Conservation (phyloP, 2,113 vertebrate species). For the Smithornis capensis region DNA sequence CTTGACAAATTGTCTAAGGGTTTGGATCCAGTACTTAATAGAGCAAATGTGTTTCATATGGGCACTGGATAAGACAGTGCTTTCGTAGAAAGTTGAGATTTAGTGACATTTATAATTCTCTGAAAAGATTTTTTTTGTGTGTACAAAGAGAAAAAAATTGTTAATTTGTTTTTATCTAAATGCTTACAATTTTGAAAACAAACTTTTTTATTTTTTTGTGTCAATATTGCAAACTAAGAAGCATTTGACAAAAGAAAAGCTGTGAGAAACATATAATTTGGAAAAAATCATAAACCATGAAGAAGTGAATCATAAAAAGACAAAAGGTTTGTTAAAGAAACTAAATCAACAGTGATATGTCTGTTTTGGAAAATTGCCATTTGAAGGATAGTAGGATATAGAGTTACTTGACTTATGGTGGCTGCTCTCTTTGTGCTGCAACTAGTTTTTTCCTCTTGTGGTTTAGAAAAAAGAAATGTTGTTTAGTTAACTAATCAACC, state of each 20-base stretch:
- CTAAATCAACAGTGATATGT: not conserved
- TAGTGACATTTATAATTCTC: not conserved
- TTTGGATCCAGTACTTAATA: not conserved
- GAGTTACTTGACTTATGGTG: fast-evolving
- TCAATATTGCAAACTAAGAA: not conserved
- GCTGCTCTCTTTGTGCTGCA: not conserved
- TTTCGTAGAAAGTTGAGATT: not conserved
- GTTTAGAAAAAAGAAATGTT: not conserved
- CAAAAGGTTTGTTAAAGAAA: not conserved
- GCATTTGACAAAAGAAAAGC: not conserved
- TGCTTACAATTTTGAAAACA: not conserved
- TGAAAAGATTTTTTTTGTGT: not conserved
- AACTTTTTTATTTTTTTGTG: not conserved
- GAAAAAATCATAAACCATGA: not conserved
- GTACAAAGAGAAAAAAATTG: not conserved
- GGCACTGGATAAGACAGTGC: not conserved
- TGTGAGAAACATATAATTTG: not conserved
- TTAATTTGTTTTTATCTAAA: not conserved
- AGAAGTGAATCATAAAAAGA: not conserved
- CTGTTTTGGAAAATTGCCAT: not conserved
- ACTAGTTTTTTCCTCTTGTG: not conserved
- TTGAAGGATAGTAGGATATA: not conserved
- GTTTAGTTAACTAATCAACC: not conserved
- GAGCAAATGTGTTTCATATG: not conserved
- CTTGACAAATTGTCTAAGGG: not conserved